These are phyloP conservation scores for Drosophila suboccidentalis DNA, from an alignment of 2,888 invertebrate genomes.

Conservation along the genomic window DNA sequence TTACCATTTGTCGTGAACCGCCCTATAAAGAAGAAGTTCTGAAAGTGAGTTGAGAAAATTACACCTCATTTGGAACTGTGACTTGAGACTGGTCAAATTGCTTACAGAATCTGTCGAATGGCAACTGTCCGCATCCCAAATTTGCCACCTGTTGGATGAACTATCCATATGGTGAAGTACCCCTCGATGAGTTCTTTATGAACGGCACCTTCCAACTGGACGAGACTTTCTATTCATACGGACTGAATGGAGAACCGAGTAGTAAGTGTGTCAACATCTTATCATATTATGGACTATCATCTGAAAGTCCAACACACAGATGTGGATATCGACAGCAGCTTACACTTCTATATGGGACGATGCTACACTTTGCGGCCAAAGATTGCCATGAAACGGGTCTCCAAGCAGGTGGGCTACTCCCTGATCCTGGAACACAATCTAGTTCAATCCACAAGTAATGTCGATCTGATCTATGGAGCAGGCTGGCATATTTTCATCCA, in stretches of 20 bases:
- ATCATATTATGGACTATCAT: neutral
- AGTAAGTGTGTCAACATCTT: conserved; percentile 83
- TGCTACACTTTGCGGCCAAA: conserved; percentile 88
- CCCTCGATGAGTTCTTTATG: conserved; percentile 87
- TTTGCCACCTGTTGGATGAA: conserved; percentile 87
- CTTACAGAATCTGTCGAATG: conserved; percentile 57
- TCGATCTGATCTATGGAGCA: conserved; percentile 84
- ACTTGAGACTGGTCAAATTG: no score
- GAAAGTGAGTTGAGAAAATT: conserved; percentile 85
- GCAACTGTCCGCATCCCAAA: conserved; percentile 85
- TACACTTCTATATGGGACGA: conserved; percentile 87
- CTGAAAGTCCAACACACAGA: conserved; percentile 83
- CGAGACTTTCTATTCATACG: conserved; percentile 87
- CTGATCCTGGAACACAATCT: conserved; percentile 87
- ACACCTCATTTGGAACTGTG: neutral
- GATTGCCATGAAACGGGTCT: conserved; percentile 85
- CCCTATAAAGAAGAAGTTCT: conserved; percentile 88
- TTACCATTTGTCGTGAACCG: conserved; percentile 90
- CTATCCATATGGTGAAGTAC: conserved; percentile 87
- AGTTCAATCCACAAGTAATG: conserved; percentile 41
- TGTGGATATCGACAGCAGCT: conserved; percentile 86
- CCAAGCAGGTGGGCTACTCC: conserved; percentile 87
- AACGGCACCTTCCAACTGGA: conserved; percentile 87
- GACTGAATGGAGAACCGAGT: conserved; percentile 86
- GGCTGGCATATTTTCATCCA: conserved; percentile 89